Conservation (phyloP, 2,113 vertebrate genomes). For the Nansenia antarctica region DNA sequence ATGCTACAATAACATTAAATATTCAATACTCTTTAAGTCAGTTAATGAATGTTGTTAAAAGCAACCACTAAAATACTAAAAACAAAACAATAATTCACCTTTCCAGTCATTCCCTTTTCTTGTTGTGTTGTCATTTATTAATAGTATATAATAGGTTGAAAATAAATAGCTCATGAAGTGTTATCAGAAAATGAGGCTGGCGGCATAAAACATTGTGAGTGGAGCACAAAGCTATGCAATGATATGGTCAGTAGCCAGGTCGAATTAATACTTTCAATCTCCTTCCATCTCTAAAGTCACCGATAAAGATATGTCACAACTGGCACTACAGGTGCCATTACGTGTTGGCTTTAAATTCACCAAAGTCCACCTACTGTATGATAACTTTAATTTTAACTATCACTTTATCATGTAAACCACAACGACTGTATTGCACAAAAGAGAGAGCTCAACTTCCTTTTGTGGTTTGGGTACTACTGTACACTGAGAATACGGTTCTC, state of each 20-base stretch:
- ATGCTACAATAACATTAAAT: conserved; percentile 88
- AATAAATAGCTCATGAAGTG: conserved; percentile 83
- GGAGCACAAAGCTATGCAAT: conserved; percentile 71
- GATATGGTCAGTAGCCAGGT: conserved; percentile 61
- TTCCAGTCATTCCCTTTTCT: conserved; percentile 82
- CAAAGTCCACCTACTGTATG: conserved; percentile 39
- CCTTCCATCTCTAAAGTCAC: conserved; percentile 31
- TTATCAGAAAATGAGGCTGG: conserved; percentile 77
- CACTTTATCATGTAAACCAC: conserved; percentile 62
- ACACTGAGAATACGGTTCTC: no score
- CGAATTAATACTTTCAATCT: conserved; percentile 58
- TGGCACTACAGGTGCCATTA: conserved; percentile 41
- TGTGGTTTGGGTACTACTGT: conserved; percentile 21
- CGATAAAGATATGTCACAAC: conserved; percentile 51
- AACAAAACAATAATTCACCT: conserved; percentile 81
- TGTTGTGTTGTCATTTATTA: conserved; percentile 77
- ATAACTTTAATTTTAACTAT: conserved; percentile 21
- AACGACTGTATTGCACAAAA: conserved; percentile 73
- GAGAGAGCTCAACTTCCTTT: conserved; percentile 61
- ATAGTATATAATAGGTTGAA: conserved; percentile 75
- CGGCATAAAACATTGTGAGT: conserved; percentile 80
- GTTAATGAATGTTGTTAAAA: conserved; percentile 87
- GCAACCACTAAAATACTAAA: conserved; percentile 83
- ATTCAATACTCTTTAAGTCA: conserved; percentile 85
- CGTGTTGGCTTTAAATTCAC: conserved; percentile 12